Conservation (phyloP, 2,113 vertebrate species). For the Muscicapa adusta region DNA sequence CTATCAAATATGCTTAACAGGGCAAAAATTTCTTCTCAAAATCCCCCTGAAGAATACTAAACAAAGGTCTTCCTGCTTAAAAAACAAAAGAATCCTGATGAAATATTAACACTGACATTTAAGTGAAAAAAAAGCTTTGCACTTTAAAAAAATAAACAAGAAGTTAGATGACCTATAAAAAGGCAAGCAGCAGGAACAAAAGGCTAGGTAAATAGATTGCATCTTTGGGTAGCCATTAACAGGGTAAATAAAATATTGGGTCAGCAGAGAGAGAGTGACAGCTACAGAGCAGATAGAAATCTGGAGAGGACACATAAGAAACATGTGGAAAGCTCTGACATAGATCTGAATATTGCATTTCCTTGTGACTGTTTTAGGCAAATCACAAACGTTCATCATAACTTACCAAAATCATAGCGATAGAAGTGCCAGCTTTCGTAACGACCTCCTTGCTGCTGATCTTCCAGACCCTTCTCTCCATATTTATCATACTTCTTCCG, state of each 20-base stretch:
- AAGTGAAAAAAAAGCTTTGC: neutral
- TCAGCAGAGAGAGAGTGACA: neutral
- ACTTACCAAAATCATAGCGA: slow-evolving; percentile 93
- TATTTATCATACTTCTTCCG: slow-evolving; percentile 98
- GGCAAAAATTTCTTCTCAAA: neutral
- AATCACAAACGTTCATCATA: neutral
- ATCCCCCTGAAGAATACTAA: neutral
- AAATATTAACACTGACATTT: neutral
- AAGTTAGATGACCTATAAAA: neutral
- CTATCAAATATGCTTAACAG: neutral
- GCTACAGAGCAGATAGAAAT: neutral
- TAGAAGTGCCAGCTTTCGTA: slow-evolving; percentile 98
- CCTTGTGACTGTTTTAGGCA: neutral
- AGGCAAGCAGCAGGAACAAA: neutral
- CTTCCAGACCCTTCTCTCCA: slow-evolving; percentile 92
- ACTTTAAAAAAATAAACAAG: neutral
- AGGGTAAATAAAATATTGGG: neutral
- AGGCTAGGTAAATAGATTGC: neutral
- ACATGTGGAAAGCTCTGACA: neutral
- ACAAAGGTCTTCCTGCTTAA: neutral
- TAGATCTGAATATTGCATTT: neutral
- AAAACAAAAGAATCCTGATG: neutral
- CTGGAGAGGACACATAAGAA: neutral
- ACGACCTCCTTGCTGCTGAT: slow-evolving; percentile 84
- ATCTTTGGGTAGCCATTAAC: neutral